Percentiles rank a stretch among this genome's conserved stretches.
Evolutionary conservation across 2,113 vertebrate genomes (phyloP).

Genomic region (Platanista minor): DNA sequence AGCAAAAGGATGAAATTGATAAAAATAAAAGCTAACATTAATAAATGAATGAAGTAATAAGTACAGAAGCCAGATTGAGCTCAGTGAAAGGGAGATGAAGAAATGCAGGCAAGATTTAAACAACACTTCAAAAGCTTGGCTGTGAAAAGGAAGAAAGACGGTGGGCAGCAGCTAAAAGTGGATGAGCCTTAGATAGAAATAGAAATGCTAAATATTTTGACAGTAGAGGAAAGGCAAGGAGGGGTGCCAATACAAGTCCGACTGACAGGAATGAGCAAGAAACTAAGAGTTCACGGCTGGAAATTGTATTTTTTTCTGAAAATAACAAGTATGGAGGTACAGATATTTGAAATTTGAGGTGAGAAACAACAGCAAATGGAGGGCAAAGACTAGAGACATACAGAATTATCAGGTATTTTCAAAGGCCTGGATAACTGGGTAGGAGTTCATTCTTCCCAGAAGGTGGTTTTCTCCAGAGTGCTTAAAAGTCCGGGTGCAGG

Average conservation of each 20-base stretch:
- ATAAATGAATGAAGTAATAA: not conserved
- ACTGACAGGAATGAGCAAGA: not conserved
- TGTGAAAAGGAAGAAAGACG: not conserved
- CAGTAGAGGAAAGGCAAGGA: constrained; percentile 28
- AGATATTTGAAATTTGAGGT: not conserved
- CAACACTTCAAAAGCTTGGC: not conserved
- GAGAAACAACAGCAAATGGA: not conserved
- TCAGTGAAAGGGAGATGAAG: not conserved
- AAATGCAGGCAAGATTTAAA: not conserved
- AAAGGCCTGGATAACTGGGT: not conserved
- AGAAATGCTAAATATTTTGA: constrained; percentile 52
- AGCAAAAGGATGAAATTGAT: not conserved
- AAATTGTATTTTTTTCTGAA: constrained; percentile 34
- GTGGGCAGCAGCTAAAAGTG: not conserved
- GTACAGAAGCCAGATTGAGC: not conserved
- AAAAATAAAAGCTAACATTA: not conserved
- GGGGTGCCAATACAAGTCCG: not conserved
- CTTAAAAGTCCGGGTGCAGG: not conserved
- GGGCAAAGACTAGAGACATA: not conserved
- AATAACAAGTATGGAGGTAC: not conserved
- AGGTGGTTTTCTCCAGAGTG: not conserved
- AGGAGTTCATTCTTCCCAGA: not conserved
- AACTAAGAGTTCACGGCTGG: not conserved
- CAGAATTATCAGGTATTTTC: not conserved
- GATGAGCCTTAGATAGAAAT: not conserved